Evolutionary conservation across 2,888 invertebrate genomes (phyloP), one percentile per base, ranked within the genome.

Genomic region (Bimastos eiseni): DNA sequence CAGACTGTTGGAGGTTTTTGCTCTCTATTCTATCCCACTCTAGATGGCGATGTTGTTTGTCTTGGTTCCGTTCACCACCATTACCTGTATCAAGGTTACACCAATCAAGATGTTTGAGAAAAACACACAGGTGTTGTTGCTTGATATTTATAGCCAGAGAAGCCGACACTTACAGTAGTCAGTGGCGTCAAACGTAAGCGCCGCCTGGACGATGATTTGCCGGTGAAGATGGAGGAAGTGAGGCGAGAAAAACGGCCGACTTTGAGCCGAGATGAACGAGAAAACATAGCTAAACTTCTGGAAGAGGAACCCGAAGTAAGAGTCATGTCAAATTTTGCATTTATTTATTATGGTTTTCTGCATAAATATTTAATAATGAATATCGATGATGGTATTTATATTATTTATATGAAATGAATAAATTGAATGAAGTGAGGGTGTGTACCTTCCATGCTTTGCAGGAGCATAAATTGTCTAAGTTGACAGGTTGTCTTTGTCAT

Each of bases 261-360:
- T 19, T n/a, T 89, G 24, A 89, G 34, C 38, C 34, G n/a, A 34
- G 90, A 91, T 88, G 90, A 90, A n/a, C 44, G 49, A 37, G 90
- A 91, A 36, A 90, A 36, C 38, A 44, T 91, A 34, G 84, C 55
- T 37, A 90, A 36, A 41, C 83, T 91, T 83, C 83, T 91, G 33
- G 91, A 91, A 41, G 91, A 91, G 70, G 91, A 91, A 30, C 86
- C 90, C 34, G 83, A 83, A 5, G 91, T 89, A 86, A 90, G 49
- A n/a, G 37, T 89, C 89, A 19, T n/a, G 1, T 34, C 19, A 5
- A 36, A 36, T 30, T 17, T 86, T 21, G 0, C 21, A 11, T 84
- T 17, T 84, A 41, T 5, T 41, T 17, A 49, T 49, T 49, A 17
- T 24, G 49, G 24, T 24, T 49, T 49, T 49, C 6, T 49, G 4